phyloP scores from a whole-genome alignment of 1,140 invertebrate species.

The Drosophila cardini region DNA sequence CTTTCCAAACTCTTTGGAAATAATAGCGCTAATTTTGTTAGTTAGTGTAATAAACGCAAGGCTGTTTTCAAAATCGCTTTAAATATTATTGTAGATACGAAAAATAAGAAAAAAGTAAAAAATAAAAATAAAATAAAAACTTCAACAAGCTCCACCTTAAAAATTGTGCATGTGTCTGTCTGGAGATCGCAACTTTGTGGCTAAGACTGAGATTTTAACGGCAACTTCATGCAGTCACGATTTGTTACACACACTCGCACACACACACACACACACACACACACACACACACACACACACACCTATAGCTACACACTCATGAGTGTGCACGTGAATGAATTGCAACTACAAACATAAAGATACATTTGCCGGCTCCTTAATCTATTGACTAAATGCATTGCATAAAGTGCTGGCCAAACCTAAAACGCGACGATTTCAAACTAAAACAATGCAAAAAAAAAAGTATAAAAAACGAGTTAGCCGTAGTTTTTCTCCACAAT shows the following conservation, averaged over 20 bases:
- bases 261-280: conserved; percentile 6
- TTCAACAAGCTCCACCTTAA: conserved; percentile 73
- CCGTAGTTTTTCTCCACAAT: conserved; percentile 29
- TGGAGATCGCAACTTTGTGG: conserved; percentile 48
- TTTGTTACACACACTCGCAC: conserved; percentile 54
- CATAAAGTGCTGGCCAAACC: conserved; percentile 55
- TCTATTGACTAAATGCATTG: conserved; percentile 52
- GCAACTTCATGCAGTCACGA: conserved; percentile 81
- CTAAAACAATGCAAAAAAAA: conserved; percentile 27
- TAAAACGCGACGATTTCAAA: conserved; percentile 33
- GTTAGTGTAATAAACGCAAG: conserved; percentile 1
- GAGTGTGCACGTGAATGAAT: conserved; percentile 18
- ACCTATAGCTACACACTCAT: conserved; percentile 2
- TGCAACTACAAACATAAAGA: conserved; percentile 10
- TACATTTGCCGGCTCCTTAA: conserved; percentile 38
- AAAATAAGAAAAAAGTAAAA: background rate
- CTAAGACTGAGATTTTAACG: conserved; percentile 69
- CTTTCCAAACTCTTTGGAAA: background rate
- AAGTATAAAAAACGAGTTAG: conserved; percentile 54
- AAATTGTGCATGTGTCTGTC: conserved; percentile 58
- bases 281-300: conserved; percentile 33
- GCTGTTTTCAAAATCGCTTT: conserved; percentile 6
- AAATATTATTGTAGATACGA: conserved; percentile 23
- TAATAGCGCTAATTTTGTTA: conserved; percentile 16
- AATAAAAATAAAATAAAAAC: no score